These are phyloP conservation scores for Cenopis cana DNA, from an alignment of 2,888 invertebrate genomes.

Conservation along the genomic window DNA sequence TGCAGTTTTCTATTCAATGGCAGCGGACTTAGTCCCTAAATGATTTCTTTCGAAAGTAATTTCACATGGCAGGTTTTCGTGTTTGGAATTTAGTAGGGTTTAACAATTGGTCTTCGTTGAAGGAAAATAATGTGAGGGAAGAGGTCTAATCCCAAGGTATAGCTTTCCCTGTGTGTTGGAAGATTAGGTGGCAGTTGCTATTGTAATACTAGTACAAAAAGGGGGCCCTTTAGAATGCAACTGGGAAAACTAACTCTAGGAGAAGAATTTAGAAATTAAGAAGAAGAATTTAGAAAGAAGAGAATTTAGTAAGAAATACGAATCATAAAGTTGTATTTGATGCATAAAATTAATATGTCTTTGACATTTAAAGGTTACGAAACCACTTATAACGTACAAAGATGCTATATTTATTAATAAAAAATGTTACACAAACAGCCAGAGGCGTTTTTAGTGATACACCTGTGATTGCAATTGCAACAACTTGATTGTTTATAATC, in stretches of 20 bases:
- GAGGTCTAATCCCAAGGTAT: too few relatives aligned
- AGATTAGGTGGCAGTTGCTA: too few relatives aligned
- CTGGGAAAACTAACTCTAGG: too few relatives aligned
- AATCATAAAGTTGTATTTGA: conserved; percentile 1
- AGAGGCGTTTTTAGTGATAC: conserved; percentile 33
- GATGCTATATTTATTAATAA: conserved; percentile 42
- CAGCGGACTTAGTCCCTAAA: conserved; percentile 50
- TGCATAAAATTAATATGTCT: conserved; percentile 11
- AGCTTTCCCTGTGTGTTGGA: too few relatives aligned
- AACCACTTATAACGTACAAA: conserved; percentile 21
- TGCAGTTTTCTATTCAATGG: conserved; percentile 57
- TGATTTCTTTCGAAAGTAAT: conserved; percentile 49
- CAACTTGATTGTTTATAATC: conserved; percentile 38
- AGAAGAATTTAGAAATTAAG: too few relatives aligned
- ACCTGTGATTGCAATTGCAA: conserved; percentile 26
- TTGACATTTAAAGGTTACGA: conserved; percentile 40
- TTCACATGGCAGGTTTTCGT: conserved; percentile 25
- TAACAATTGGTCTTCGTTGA: too few relatives aligned
- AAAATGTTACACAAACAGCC: conserved; percentile 35
- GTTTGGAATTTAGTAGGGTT: conserved; percentile 20
- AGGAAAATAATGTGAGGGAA: not conserved
- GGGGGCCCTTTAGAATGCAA: too few relatives aligned
- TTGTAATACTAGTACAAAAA: too few relatives aligned
- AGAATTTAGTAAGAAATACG: not conserved
- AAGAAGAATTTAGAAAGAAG: too few relatives aligned